These are phyloP conservation scores for Coracias cyanogaster DNA, from an alignment of 2,797 vertebrate genomes.

Conservation along the genomic window DNA sequence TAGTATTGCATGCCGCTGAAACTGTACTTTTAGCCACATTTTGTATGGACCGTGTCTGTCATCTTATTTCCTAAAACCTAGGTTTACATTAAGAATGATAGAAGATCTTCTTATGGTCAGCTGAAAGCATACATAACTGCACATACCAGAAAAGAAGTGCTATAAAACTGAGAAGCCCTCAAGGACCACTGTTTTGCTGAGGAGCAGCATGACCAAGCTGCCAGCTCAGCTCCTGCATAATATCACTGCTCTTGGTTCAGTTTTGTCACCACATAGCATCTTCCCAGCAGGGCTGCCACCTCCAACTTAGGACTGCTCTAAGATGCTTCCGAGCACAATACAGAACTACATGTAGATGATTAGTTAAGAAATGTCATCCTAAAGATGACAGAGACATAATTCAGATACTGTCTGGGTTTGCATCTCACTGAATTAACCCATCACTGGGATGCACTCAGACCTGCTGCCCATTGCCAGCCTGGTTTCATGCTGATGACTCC, in stretches of 20 bases:
- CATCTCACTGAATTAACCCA: neutral
- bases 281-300: fast-evolving
- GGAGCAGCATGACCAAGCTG: neutral
- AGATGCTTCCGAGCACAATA: neutral
- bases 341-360: neutral
- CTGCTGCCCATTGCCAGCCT: neutral
- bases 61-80: neutral
- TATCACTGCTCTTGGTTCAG: neutral
- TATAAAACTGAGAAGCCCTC: neutral
- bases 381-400: neutral
- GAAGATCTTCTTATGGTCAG: neutral
- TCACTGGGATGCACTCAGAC: fast-evolving
- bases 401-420: neutral
- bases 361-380: neutral
- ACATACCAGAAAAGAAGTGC: neutral
- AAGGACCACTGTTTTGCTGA: neutral
- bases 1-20: constrained; percentile 2
- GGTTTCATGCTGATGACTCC: neutral
- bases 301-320: neutral
- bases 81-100: neutral
- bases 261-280: fast-evolving
- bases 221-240: fast-evolving
- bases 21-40: neutral
- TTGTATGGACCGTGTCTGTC: neutral
- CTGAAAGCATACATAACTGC: neutral